These are phyloP conservation scores for Littorina saxatilis DNA, from an alignment of 1,140 invertebrate genomes.

Conservation along the genomic window DNA sequence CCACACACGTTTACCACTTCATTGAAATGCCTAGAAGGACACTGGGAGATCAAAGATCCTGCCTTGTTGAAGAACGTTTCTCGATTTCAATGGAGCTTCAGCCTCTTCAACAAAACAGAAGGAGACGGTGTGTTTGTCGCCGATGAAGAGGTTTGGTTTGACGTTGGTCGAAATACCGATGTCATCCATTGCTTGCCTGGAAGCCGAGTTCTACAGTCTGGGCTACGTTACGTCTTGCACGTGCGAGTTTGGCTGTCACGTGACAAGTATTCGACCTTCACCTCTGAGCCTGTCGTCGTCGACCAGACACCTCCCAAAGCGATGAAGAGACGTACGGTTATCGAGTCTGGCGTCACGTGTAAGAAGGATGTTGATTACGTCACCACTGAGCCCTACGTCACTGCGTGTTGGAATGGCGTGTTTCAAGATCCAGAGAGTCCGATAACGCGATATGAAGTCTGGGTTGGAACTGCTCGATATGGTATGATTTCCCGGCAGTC, in stretches of 20 bases:
- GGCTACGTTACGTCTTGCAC: conserved; percentile 46
- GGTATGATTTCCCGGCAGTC: conserved; percentile 7
- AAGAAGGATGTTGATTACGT: conserved; percentile 49
- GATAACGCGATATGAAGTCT: conserved; percentile 39
- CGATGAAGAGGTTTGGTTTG: conserved; percentile 49
- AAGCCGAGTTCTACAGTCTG: conserved; percentile 18
- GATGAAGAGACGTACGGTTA: conserved; percentile 40
- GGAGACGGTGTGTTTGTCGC: conserved; percentile 50
- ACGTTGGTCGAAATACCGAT: conserved; percentile 43
- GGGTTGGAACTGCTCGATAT: conserved; percentile 45
- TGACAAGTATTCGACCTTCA: conserved; percentile 30
- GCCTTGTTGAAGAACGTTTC: background rate
- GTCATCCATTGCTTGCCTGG: conserved; percentile 49
- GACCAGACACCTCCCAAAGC: conserved; percentile 48
- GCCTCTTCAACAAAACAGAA: conserved; percentile 26
- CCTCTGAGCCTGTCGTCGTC: conserved; percentile 43
- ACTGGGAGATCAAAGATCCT: background rate
- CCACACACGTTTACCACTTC: background rate
- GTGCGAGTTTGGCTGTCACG: conserved; percentile 50
- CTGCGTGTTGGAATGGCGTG: conserved; percentile 52
- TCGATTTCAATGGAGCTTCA: conserved; percentile 57
- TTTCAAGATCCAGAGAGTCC: conserved; percentile 52
- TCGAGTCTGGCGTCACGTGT: conserved; percentile 43
- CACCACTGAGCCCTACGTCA: conserved; percentile 25
- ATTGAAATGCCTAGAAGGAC: conserved; percentile 20